A percentile compares a stretch with the other conserved stretches of the same genome.
Conservation (phyloP, 2,113 vertebrate species). For the Ascaphus truei region DNA sequence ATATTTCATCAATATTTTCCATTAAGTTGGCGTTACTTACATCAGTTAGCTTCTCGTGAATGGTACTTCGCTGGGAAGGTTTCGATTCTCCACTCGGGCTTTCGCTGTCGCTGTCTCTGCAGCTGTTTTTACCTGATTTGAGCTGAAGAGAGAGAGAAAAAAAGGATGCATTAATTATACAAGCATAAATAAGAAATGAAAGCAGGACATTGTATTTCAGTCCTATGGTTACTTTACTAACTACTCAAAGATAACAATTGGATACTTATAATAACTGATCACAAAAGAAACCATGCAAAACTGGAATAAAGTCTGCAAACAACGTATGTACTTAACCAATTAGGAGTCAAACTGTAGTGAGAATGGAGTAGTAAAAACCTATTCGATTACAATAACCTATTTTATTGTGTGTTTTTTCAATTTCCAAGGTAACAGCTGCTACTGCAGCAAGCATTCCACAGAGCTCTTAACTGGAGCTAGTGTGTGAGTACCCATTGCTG, state of each 20-base stretch:
- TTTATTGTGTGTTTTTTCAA: conserved; percentile 31
- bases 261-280: too few relatives aligned
- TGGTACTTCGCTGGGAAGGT: conserved; percentile 82
- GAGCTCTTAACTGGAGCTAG: conserved; percentile 20
- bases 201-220: too few relatives aligned
- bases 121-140: conserved; percentile 85
- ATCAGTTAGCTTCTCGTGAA: conserved; percentile 85
- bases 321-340: not conserved
- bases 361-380: not conserved
- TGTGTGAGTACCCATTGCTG: conserved; percentile 14
- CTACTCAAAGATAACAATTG: too few relatives aligned
- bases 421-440: conserved; percentile 26
- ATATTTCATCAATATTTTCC: too few relatives aligned
- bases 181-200: not conserved
- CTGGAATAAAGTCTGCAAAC: not conserved
- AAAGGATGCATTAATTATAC: too few relatives aligned
- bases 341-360: not conserved
- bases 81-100: conserved; percentile 81
- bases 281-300: too few relatives aligned
- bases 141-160: conserved; percentile 64
- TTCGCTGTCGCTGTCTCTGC: conserved; percentile 87
- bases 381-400: conserved; percentile 21
- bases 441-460: not conserved
- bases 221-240: too few relatives aligned
- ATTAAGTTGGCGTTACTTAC: conserved; percentile 66